Base-by-base conservation (phyloP, 2,888 invertebrate species). In the Argynnis bischoffii region DNA sequence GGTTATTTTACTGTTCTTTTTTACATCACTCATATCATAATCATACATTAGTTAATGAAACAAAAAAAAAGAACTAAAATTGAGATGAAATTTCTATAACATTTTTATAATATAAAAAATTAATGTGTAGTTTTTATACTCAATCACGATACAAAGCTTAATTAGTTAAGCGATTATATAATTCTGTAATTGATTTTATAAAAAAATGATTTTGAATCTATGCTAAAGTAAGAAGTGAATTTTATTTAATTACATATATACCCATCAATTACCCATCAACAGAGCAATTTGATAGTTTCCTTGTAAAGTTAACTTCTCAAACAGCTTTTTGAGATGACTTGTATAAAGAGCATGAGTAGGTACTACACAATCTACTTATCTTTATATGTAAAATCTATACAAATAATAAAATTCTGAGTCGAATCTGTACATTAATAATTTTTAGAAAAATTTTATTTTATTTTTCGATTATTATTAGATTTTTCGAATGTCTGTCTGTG, bases 281-380 rank as follows among this genome's bases (percentile, higher is more conserved):
- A 41, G 35, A 41, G n/a, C 31, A 48, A 6, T 26, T 59, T 48
- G 48, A 31, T 57, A 57, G 8, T 48, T 59, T 59, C 59, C 59
- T 59, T 48, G 59, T 48, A n/a, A 59, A 47, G 57, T 46, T 57
- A 57, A 59, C 57, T 59, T 59, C 26, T 59, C 26, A n/a, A 59
- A 59, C 31, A 59, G 48, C 48, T 31, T 48, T 21, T 16, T 59
- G n/a, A 16, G 59, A 48, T 16, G 13, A 13, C 4, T 16, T n/a
- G n/a, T 59, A 48, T 21, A 59, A 59, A 59, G 18, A 57, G 6
- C 57, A 46, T 57, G 47, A 46, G 21, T 57, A 53, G 0, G 13
- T 53, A 50, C 50, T n/a, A 16, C 16, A n/a, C 16, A 41, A 47
- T 47, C 21, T 46, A 15, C 16, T 46, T 57, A 46, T 2, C 14